Base-by-base conservation (phyloP, 1,140 invertebrate genomes). In the Armadillidium nasatum region DNA sequence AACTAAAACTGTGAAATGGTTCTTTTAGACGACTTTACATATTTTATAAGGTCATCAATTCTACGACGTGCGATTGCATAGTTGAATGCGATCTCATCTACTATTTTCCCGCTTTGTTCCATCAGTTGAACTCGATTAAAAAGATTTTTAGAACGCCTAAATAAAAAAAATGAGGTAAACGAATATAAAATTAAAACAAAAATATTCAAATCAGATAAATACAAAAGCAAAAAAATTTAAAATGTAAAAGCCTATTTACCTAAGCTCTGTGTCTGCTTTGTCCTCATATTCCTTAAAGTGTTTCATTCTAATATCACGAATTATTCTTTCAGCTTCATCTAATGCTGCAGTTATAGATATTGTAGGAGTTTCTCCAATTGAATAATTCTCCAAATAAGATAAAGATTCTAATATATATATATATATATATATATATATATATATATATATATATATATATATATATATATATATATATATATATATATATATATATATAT, bases 351-450 rank as follows among this genome's bases (percentile, higher is more conserved):
- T 74, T 6, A 82, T 46, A 13, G 77, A 79, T 9, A 81, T 80
- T 54, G 71, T 78, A 9, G 80, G 75, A 11, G 80, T 80, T 71
- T 83, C 83, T 1, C 81, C 82, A 68, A 83, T 82, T 9, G 82
- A 82, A 75, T 84, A 84, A 68, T 83, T 83, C 54, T 81, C 80
- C 50, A 84, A 76, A 71, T 83, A 78, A 7, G 80, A 79, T 11
- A 84, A 76, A 22, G 82, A 80, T 46, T 83, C 83, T 84, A 74
- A 3, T 33, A 33, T 33, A 33, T 33, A 33, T 33, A n/a, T 33
- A 33, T 33, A 33, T 33, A 33, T 33, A 33, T 33, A 33, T 3
- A 3, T 3, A 33, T 33, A 33, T 33, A 33, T 33, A 33, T 33
- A n/a, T 33, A 33, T 33, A 33, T 33, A 33, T 33, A 33, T 33